Evolutionary conservation across 1,140 invertebrate species (phyloP), one percentile per base, ranked within the genome.

Genomic region (Delia radicum): DNA sequence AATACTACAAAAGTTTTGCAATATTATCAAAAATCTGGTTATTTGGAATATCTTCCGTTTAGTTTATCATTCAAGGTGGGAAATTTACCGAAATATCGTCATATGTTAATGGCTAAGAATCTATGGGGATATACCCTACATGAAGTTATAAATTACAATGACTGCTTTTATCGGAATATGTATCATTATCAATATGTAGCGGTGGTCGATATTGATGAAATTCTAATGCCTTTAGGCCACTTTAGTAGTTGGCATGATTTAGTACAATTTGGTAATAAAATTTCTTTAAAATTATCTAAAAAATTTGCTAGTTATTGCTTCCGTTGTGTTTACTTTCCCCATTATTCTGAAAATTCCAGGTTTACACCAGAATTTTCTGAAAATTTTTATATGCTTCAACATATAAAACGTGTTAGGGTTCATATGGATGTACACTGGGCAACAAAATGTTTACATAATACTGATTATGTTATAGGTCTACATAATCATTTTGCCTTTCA

Each of bases 1-100:
- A 96, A 96, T 80, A 94, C 97, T 18, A 93, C 91, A 3, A 96
- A 96, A 82, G 94, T 98, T 0, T 85, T 98, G 28, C 72, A 82
- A 21, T 81, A 84, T 46, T 84, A 84, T 29, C 79, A 83, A 61
- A 75, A 75, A 0, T 78, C 37, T 0, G 81, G 78, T 0, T 82
- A 42, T 55, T 88, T 94, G 0, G 89, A 93, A 72, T 88, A 94
- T n/a, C 92, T 91, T 0, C 91, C 91, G 0, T 78, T 95, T 3
- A 93, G 92, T 0, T 79, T 95, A 26, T 92, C 94, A 79, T 94
- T 21, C 92, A 93, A 1, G 93, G 93, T 10, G 91, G 93, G 0
- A 91, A 93, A 79, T 3, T 18, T 18, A 33, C 69, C 75, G 0
- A 89, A 90, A 1, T 91, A 93, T 67, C 89, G 92, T 69, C 92